Evolutionary conservation across 2,113 vertebrate species (phyloP), one percentile per base, ranked within the genome.

Genomic region (Oncorhynchus masou): DNA sequence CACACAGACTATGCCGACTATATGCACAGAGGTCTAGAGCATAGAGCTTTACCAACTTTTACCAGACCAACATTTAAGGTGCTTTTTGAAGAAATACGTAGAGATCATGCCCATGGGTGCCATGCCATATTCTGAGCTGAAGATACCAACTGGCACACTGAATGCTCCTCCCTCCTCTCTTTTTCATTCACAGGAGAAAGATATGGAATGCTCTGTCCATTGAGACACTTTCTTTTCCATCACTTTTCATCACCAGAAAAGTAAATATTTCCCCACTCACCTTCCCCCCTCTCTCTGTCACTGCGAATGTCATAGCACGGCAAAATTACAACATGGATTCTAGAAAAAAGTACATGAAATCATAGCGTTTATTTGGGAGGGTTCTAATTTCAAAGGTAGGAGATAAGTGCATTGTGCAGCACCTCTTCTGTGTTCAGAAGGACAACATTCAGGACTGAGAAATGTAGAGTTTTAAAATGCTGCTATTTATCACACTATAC

Each of bases 21-120:
- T 83, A 82, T 19, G 83, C 87, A 87, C 82, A 89, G 8, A 22
- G 74, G 70, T 79, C 68, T 71, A 62, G 59, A 81, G 77, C 78
- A 87, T 74, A 79, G 70, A 65, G 82, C 8, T 22, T 22, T 82
- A 78, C 79, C 80, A 86, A 87, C 57, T 86, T 54, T 57, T 22
- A 74, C 39, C 83, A 72, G 88, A 83, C 89, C 89, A 87, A 93
- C 91, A 86, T 86, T 89, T 87, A 89, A 68, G 93, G 91, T 94
- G 93, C 93, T 93, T 93, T 88, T 86, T 88, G 76, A 89, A 88
- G 88, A 45, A 45, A 45, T 87, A 78, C 89, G 27, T 3, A 27
- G 3, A 12, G 19, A 54, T 68, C 45, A 29, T 2, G 73, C 45
- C 68, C 20, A 19, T 57, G 3, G 57, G 71, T 39, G 59, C 59